Evolutionary conservation across 1,140 invertebrate species (phyloP).

Genomic region (Pteromalus puparum): DNA sequence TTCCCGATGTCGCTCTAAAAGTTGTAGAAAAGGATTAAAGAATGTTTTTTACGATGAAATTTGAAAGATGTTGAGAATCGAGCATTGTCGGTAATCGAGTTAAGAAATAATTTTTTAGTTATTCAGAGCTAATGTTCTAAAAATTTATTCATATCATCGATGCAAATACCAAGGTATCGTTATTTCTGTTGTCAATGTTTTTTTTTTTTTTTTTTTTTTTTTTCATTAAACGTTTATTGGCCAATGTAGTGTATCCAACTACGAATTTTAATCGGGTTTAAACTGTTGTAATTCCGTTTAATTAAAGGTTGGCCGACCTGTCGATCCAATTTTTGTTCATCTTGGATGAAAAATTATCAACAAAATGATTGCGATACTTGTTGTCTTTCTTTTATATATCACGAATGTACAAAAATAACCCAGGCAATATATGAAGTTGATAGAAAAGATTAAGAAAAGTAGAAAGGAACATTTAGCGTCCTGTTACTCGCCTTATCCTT

Average conservation of each 20-base stretch:
- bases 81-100: background rate
- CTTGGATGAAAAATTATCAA: conserved; percentile 5
- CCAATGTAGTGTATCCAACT: background rate
- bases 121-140: background rate
- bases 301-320: background rate
- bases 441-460: background rate
- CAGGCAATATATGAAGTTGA: conserved; percentile 26
- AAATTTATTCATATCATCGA: conserved; percentile 22
- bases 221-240: conserved; percentile 3
- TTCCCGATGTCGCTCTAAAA: background rate
- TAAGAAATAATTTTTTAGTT: background rate
- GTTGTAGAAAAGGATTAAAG: background rate
- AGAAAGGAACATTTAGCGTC: conserved; percentile 20
- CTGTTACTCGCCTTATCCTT: conserved; percentile 36
- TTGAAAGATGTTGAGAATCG: background rate
- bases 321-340: background rate
- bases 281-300: background rate
- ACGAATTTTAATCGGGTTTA: background rate
- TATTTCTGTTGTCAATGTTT: background rate
- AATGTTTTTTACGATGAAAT: background rate
- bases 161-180: background rate
- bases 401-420: conserved; percentile 26
- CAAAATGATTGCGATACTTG: conserved; percentile 17
- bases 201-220: conserved; percentile 23
- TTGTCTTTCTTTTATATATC: conserved; percentile 21